Evolutionary conservation across 2,888 invertebrate genomes (phyloP), one percentile per base, ranked within the genome.

Genomic region (Cheilosia grossa): DNA sequence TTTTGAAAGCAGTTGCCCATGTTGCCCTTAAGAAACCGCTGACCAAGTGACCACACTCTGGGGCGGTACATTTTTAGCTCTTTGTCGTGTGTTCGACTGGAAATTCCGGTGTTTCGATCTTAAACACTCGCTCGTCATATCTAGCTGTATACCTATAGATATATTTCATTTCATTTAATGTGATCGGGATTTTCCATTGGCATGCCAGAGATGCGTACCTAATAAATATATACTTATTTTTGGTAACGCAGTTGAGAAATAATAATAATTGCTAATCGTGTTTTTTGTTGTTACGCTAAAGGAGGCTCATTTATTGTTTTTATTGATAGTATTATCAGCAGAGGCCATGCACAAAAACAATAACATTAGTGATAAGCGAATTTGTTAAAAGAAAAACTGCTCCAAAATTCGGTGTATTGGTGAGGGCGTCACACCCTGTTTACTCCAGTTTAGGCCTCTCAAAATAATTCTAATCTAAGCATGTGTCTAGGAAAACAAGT

Each of bases 31-130:
- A 79, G 30, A 79, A 69, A 64, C 51, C 42, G 13, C 37, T 30
- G 56, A 1, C 9, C 9, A 13, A 10, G 5, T 49, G 27, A 79
- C 72, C 15, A 74, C 15, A 15, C 21, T 42, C 19, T 59, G 13
- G n/a, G 30, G 56, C 59, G 70, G 40, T 59, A 51, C 13, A 59
- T 53, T 59, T 58, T 61, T 7, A 44, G 44, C 30, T 56, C 67
- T 63, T 19, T 63, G 54, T 70, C 53, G 42, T 63, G 24, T 37
- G 56, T 42, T 37, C 21, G 42, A 78, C 82, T 51, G 49, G 78
- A 78, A 78, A 73, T 78, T 82, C 78, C 82, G 82, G 82, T 82
- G 82, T 67, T 42, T 44, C 19, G 24, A 51, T 42, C 17, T 47
- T 27, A 17, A 19, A 24, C 13, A 54, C 44, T 19, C 10, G 37